A percentile compares a stretch with the other conserved stretches of the same genome.
phyloP scores from a whole-genome alignment of 2,888 invertebrate genomes.

The Sminthurinus aureus region DNA sequence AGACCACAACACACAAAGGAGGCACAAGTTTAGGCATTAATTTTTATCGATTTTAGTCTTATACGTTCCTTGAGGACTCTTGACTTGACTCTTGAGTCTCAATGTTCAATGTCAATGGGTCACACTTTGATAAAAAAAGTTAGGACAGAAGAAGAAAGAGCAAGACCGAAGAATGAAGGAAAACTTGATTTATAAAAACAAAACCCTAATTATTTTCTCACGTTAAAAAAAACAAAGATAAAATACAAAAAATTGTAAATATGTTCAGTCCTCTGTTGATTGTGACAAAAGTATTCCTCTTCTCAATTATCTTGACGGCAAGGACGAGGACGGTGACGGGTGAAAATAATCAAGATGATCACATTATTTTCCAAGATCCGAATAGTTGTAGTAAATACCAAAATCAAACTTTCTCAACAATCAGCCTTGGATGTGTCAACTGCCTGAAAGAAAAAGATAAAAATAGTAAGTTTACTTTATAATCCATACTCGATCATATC shows the following conservation, averaged over 20 bases:
- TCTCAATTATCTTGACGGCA: slow-evolving; percentile 1
- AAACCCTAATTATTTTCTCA: neutral
- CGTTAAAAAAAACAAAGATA: neutral
- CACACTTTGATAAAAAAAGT: too few relatives aligned
- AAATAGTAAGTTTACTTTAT: slow-evolving; percentile 33
- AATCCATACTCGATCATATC: neutral
- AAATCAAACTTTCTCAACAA: slow-evolving; percentile 47
- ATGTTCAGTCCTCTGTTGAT: neutral
- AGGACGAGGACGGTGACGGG: neutral
- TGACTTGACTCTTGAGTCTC: too few relatives aligned
- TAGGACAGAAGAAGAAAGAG: too few relatives aligned
- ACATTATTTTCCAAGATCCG: slow-evolving; percentile 36
- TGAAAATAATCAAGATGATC: slow-evolving; percentile 30
- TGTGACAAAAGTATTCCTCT: neutral
- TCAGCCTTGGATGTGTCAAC: slow-evolving; percentile 48
- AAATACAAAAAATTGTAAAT: neutral
- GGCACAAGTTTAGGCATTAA: neutral
- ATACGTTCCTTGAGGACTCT: too few relatives aligned
- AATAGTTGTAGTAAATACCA: slow-evolving; percentile 39
- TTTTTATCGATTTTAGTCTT: neutral
- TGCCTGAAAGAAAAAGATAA: slow-evolving; percentile 46
- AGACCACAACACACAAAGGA: neutral
- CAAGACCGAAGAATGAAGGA: too few relatives aligned
- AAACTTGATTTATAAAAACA: too few relatives aligned
- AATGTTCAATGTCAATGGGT: too few relatives aligned